These are phyloP conservation scores for Cistogaster globosa DNA, from an alignment of 2,888 invertebrate species.

Conservation along the genomic window DNA sequence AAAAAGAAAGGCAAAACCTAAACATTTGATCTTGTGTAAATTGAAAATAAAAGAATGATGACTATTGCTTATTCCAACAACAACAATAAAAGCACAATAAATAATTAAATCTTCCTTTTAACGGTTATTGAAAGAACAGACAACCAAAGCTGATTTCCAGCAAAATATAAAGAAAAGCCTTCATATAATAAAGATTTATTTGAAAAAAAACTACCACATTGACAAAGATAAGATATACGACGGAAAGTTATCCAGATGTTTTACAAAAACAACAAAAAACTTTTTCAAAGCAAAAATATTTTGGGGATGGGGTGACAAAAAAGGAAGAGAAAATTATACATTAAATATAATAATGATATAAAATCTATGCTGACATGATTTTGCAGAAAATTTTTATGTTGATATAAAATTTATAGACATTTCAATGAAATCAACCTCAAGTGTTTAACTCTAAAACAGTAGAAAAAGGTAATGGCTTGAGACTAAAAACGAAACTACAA, in stretches of 20 bases:
- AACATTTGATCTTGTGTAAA: constrained; percentile 1
- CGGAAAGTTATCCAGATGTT: constrained; percentile 67
- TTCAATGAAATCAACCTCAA: constrained; percentile 72
- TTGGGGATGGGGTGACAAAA: neutral
- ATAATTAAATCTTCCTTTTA: constrained; percentile 40
- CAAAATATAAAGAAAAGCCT: neutral
- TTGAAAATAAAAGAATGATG: neutral
- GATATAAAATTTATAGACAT: constrained; percentile 61
- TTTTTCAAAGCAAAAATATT: neutral
- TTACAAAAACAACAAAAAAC: constrained; percentile 23
- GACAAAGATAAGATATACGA: constrained; percentile 22
- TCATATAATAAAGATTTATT: constrained; percentile 24
- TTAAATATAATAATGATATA: constrained; percentile 51
- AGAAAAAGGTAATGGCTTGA: neutral
- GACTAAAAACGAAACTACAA: neutral
- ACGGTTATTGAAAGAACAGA: constrained; percentile 13
- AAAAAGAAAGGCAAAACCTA: neutral
- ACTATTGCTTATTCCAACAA: neutral
- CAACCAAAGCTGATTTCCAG: constrained; percentile 34
- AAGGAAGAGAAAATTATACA: constrained; percentile 35
- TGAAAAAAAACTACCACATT: constrained; percentile 12
- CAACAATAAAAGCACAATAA: constrained; percentile 9
- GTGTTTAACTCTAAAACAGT: neutral
- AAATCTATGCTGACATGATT: constrained; percentile 81
- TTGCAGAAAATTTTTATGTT: constrained; percentile 76